These are phyloP conservation scores for Coelinius sp. DNA, from an alignment of 2,888 invertebrate species.

Conservation along the genomic window DNA sequence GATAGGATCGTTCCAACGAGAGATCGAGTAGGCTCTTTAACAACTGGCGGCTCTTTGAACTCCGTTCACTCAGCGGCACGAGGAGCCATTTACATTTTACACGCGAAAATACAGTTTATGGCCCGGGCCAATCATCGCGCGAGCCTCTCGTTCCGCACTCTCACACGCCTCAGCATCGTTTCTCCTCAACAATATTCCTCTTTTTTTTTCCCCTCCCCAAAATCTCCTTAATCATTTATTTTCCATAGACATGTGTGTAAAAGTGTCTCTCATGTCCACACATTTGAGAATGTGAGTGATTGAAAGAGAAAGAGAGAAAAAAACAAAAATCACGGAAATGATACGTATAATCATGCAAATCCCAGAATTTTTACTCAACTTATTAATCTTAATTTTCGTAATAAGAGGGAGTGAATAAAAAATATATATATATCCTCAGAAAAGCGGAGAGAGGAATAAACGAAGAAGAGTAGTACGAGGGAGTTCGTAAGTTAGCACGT, in stretches of 20 bases:
- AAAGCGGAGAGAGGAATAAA: conserved; percentile 39
- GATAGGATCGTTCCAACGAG: conserved; percentile 50
- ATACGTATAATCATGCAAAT: conserved; percentile 28
- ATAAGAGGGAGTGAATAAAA: too few relatives aligned
- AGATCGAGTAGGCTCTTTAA: conserved; percentile 64
- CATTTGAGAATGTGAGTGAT: neutral
- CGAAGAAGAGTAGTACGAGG: conserved; percentile 38
- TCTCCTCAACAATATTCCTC: conserved; percentile 30
- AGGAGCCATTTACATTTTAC: conserved; percentile 66
- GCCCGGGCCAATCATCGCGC: conserved; percentile 63
- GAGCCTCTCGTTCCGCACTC: conserved; percentile 53
- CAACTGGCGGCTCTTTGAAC: conserved; percentile 70
- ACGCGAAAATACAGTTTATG: conserved; percentile 66
- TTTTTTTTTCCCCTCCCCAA: too few relatives aligned
- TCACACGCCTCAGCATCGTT: conserved; percentile 46
- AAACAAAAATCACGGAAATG: conserved; percentile 11
- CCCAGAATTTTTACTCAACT: neutral
- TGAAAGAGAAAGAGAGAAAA: too few relatives aligned
- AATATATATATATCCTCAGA: conserved; percentile 32
- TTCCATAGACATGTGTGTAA: conserved; percentile 11
- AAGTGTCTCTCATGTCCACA: conserved; percentile 7
- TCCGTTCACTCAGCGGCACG: conserved; percentile 51
- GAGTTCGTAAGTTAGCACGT: conserved; percentile 69
- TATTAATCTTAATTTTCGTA: conserved; percentile 24
- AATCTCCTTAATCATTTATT: conserved; percentile 8